These are phyloP conservation scores for Gobius niger DNA, from an alignment of 2,113 vertebrate species.

Conservation along the genomic window DNA sequence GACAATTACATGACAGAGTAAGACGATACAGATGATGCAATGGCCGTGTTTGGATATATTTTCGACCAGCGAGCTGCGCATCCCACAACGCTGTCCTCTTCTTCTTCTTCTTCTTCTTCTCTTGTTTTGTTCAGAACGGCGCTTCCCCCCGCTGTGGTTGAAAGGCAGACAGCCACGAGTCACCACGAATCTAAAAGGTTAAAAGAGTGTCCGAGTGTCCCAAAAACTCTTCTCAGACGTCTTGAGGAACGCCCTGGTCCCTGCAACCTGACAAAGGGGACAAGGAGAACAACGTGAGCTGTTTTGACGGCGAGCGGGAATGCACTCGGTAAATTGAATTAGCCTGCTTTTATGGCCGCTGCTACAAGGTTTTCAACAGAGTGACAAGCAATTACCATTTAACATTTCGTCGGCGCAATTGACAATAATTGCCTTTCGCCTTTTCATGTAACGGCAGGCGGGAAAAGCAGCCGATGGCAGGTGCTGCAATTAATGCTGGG, in stretches of 20 bases:
- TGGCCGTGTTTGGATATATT: background rate
- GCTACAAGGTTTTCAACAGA: background rate
- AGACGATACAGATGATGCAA: background rate
- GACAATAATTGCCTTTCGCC: constrained; percentile 7
- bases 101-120: background rate
- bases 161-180: constrained; percentile 11
- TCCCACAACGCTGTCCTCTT: background rate
- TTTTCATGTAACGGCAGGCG: constrained; percentile 14
- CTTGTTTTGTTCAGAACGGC: background rate
- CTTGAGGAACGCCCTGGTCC: constrained; percentile 87
- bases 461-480: background rate
- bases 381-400: constrained; percentile 1
- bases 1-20: constrained; percentile 2
- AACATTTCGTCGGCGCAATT: constrained; percentile 13
- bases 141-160: background rate
- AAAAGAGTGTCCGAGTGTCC: constrained; percentile 27
- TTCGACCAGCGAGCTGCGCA: constrained; percentile 5
- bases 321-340: background rate
- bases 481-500: background rate
- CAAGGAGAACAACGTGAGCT: background rate
- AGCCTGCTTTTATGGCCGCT: constrained; percentile 4
- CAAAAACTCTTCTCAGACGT: constrained; percentile 79
- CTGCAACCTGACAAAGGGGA: constrained; percentile 80
- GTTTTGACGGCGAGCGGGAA: constrained; percentile 1
- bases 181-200: constrained; percentile 14